Conservation (phyloP, 2,113 vertebrate genomes). For the Hyperoodon ampullatus region DNA sequence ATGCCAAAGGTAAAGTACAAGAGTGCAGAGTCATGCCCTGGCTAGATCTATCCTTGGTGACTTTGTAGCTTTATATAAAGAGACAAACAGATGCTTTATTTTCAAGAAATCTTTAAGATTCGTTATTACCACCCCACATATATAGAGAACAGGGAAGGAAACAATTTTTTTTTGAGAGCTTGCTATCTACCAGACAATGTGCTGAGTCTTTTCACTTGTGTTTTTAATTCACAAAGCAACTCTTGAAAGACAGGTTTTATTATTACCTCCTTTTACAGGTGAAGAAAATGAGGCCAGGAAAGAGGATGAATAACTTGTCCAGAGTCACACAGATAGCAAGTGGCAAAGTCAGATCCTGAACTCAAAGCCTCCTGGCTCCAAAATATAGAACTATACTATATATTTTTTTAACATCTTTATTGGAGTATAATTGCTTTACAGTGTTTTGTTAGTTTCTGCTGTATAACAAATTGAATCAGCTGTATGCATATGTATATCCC, state of each 20-base stretch:
- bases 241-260: neutral
- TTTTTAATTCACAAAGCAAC: neutral
- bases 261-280: neutral
- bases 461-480: too few species aligned
- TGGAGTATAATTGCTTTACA: too few species aligned
- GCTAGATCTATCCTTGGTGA: neutral
- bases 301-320: neutral
- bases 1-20: neutral
- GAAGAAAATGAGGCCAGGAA: constrained; percentile 15
- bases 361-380: neutral
- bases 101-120: neutral
- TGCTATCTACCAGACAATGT: neutral
- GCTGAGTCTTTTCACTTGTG: neutral
- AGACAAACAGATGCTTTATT: neutral
- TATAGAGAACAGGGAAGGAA: neutral
- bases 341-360: neutral
- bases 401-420: neutral
- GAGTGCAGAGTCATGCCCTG: neutral
- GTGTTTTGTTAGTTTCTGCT: too few species aligned
- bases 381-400: neutral
- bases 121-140: neutral
- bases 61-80: constrained; percentile 17
- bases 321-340: neutral
- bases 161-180: neutral
- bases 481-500: too few species aligned